Evolutionary conservation across 2,888 invertebrate species (phyloP).

Genomic region (Spicauda simplicius): DNA sequence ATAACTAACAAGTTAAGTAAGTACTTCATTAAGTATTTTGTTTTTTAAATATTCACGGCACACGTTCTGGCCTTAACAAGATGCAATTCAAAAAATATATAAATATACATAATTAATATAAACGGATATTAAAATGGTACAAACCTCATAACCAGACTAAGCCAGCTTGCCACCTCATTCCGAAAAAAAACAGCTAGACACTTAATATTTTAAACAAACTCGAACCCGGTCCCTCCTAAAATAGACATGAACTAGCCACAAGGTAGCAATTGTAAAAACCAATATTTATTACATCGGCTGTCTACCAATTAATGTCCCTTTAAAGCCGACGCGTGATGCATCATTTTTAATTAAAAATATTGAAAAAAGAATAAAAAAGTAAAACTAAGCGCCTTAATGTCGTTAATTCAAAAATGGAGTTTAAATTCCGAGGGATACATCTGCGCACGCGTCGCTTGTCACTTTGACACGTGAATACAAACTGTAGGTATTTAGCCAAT

Average conservation of each 20-base stretch:
- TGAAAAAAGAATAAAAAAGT: conserved; percentile 26
- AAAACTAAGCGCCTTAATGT: conserved; percentile 39
- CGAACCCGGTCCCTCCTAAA: conserved; percentile 30
- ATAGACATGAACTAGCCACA: conserved; percentile 31
- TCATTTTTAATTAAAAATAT: conserved; percentile 38
- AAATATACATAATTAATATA: background rate
- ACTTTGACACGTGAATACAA: conserved; percentile 75
- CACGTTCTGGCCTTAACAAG: no score
- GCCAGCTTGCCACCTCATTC: background rate
- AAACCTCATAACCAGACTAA: no score
- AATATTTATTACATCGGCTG: conserved; percentile 33
- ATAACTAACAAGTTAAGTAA: no score
- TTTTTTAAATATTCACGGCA: no score
- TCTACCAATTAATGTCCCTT: conserved; percentile 35
- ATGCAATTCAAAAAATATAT: no score
- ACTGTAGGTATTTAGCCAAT: conserved; percentile 54
- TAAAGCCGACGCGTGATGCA: conserved; percentile 36
- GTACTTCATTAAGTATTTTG: no score
- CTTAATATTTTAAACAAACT: conserved; percentile 28
- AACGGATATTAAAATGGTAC: background rate
- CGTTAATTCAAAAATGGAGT: conserved; percentile 47
- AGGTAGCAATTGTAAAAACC: conserved; percentile 30
- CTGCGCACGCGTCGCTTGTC: conserved; percentile 71
- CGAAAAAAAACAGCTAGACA: background rate
- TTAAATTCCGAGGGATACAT: conserved; percentile 61